Evolutionary conservation across 2,113 vertebrate genomes (phyloP).

Genomic region (Pitta sordida): DNA sequence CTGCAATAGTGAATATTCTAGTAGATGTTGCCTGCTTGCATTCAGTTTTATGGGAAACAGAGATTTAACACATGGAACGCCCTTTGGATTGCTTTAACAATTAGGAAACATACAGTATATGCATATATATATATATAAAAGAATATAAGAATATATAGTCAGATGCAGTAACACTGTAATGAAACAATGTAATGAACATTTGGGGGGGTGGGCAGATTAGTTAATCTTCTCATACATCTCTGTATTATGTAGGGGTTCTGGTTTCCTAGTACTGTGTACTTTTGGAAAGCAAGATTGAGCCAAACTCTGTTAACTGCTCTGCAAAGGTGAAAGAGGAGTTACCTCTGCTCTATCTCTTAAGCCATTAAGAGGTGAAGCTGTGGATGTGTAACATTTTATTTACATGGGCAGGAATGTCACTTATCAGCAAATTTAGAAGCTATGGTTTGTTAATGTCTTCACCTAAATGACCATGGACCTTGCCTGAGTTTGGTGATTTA

Average conservation of each 20-base stretch:
- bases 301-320: background rate
- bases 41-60: slow-evolving; percentile 43
- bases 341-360: background rate
- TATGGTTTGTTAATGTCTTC: background rate
- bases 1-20: slow-evolving; percentile 24
- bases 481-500: background rate
- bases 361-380: background rate
- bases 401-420: background rate
- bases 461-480: background rate
- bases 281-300: background rate
- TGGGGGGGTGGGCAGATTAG: background rate
- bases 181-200: background rate
- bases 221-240: background rate
- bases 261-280: background rate
- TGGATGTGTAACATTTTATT: background rate
- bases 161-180: background rate
- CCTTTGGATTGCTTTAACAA: slow-evolving; percentile 35
- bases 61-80: slow-evolving; percentile 6
- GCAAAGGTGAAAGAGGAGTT: background rate
- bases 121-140: too few species aligned
- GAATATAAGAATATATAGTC: background rate
- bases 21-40: slow-evolving; percentile 12
- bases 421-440: background rate
- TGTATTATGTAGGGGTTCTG: background rate
- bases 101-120: background rate